These are phyloP conservation scores for Harmothoe impar DNA, from an alignment of 2,888 invertebrate species.

Conservation along the genomic window DNA sequence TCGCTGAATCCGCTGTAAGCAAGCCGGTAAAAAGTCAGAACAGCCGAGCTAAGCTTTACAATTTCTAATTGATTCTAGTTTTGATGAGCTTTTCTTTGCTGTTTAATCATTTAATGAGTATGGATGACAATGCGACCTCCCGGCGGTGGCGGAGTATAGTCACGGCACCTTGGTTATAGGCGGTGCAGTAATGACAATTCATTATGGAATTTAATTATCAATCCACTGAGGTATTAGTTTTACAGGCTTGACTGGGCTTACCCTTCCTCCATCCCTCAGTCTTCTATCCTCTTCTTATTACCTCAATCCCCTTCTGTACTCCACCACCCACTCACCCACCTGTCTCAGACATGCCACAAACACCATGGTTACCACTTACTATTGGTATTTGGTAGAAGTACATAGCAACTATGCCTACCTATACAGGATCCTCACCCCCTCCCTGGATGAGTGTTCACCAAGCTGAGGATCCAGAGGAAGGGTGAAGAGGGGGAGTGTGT, in stretches of 20 bases:
- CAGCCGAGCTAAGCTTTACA: slow-evolving; percentile 19
- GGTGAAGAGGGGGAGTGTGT: too few relatives aligned
- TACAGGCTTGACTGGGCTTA: slow-evolving; percentile 16
- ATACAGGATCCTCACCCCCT: too few relatives aligned
- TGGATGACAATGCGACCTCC: slow-evolving; percentile 46
- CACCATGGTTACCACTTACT: too few relatives aligned
- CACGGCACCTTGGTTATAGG: slow-evolving; percentile 42
- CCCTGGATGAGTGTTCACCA: too few relatives aligned
- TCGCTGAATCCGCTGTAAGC: not conserved
- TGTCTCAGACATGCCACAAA: too few relatives aligned
- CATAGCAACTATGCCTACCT: too few relatives aligned
- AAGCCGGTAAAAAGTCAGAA: not conserved
- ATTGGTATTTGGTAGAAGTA: too few relatives aligned
- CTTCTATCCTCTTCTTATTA: not conserved
- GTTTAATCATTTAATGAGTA: slow-evolving; percentile 58
- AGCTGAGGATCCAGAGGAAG: too few relatives aligned
- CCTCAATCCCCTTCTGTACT: too few relatives aligned
- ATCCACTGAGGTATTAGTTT: slow-evolving; percentile 19
- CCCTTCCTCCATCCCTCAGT: too few relatives aligned
- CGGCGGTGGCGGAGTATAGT: slow-evolving; percentile 28
- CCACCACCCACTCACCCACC: too few relatives aligned
- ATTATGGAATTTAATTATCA: slow-evolving; percentile 55
- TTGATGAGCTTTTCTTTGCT: slow-evolving; percentile 51
- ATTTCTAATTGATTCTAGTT: slow-evolving; percentile 33
- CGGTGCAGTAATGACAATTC: slow-evolving; percentile 44